Conservation (phyloP, 2,888 invertebrate genomes). For the Trypoxylon attenuatum region DNA sequence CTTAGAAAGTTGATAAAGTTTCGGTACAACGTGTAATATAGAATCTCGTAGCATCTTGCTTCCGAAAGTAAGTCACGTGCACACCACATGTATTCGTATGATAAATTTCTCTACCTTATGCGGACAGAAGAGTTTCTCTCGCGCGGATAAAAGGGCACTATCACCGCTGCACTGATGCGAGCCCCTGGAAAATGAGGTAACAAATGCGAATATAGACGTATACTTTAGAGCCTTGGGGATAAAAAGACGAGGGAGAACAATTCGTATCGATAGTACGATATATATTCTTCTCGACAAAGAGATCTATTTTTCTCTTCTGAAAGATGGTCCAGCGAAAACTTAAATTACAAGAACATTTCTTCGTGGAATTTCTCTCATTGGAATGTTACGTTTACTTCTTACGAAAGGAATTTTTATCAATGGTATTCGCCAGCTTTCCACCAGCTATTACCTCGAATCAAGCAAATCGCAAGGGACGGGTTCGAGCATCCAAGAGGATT, state of each 20-base stretch:
- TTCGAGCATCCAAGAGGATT: slow-evolving; percentile 17
- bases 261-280: background rate
- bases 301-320: background rate
- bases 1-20: too few species aligned
- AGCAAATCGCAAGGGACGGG: slow-evolving; percentile 8
- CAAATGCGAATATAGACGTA: background rate
- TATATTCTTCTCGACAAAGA: background rate
- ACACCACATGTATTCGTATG: background rate
- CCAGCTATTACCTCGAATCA: slow-evolving; percentile 23
- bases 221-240: background rate
- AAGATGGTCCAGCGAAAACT: too few species aligned
- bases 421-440: too few species aligned
- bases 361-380: too few species aligned
- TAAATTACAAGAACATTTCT: too few species aligned
- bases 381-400: too few species aligned
- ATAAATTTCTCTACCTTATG: background rate
- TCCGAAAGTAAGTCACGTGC: background rate
- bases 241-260: too few species aligned
- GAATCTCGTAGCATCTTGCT: too few species aligned
- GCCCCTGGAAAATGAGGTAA: background rate
- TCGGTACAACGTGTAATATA: too few species aligned
- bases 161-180: background rate
- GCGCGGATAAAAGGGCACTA: background rate
- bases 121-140: background rate
- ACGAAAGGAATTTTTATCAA: too few species aligned